Base-by-base conservation (phyloP, 2,113 vertebrate species). In the Dendropsophus ebraccatus region DNA sequence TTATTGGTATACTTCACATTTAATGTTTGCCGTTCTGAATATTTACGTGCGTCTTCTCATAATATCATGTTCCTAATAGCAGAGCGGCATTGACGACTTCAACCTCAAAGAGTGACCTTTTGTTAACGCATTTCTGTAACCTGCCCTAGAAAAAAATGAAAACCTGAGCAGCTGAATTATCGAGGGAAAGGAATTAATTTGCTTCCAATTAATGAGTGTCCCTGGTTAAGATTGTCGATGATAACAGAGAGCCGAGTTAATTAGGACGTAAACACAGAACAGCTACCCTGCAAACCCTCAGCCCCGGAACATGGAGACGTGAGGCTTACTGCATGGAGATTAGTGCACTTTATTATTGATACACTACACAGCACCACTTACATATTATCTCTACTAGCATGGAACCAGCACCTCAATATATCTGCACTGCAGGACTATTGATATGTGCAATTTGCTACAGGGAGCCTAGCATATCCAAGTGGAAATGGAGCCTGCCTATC, bases 181-280 rank as follows among this genome's bases (percentile, higher is more conserved):
- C 78, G 49, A 56, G 52, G 78, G 85, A 87, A 81, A n/a, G 56
- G 41, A 87, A 81, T 74, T 73, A 54, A 81, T 81, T 47, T 81
- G 52, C 73, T 81, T 87, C 62, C 67, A 81, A 81, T 87, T 81
- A 87, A 62, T 35, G 25, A 49, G 37, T 60, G 76, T 81, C 85
- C 84, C 69, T 74, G 32, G 84, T 81, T 74, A 81, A 49, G 69
- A 81, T 25, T 41, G 45, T 45, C 23, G n/a, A 72, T 28, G 85
- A 73, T 74, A 87, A 81, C 54, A 32, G 6, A 56, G 35, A 50
- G 52, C 77, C 58, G 62, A 81, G 35, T 60, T 87, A 87, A 87
- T 87, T 87, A 87, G 85, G 85, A 80, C 77, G 73, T 86, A 60
- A 76, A 7, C 73, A 69, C 21, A 28, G 47, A 41, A 85, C 52